Conservation (phyloP, 2,888 invertebrate species). For the Drosophila pegasa region DNA sequence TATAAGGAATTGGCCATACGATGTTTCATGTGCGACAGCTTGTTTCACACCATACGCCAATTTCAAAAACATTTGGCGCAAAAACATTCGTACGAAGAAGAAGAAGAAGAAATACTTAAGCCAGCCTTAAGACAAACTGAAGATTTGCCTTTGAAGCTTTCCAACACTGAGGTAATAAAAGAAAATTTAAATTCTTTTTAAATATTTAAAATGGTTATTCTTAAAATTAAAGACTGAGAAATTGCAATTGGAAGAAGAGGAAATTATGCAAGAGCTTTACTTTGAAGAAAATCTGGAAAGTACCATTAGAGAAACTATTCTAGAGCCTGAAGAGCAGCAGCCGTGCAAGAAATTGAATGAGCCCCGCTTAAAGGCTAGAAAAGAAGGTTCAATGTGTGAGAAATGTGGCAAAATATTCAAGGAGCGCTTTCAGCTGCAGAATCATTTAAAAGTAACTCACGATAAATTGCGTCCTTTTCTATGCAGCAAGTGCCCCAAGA, state of each 20-base stretch:
- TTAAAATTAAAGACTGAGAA: conserved; percentile 1
- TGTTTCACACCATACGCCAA: not conserved
- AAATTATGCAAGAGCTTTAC: not conserved
- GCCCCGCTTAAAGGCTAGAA: not conserved
- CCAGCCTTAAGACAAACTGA: conserved; percentile 1
- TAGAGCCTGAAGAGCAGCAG: not conserved
- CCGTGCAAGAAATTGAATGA: not conserved
- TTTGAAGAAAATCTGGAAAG: not conserved
- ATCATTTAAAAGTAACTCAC: conserved; percentile 1
- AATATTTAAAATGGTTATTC: not conserved
- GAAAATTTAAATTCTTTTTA: not conserved
- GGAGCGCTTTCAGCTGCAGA: not conserved
- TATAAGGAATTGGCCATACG: not conserved
- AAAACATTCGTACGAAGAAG: not conserved
- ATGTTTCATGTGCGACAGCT: conserved; percentile 11
- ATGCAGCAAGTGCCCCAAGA: conserved; percentile 15
- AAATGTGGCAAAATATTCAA: conserved; percentile 14
- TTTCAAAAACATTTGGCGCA: conserved; percentile 10
- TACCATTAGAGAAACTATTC: not conserved
- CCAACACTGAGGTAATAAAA: conserved; percentile 3
- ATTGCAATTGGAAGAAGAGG: not conserved
- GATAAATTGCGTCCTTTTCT: conserved; percentile 6
- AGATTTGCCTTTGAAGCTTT: not conserved
- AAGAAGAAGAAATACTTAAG: not conserved
- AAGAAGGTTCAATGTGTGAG: conserved; percentile 5